These are phyloP conservation scores for Lobophora halterata DNA, from an alignment of 2,888 invertebrate genomes.

Conservation along the genomic window DNA sequence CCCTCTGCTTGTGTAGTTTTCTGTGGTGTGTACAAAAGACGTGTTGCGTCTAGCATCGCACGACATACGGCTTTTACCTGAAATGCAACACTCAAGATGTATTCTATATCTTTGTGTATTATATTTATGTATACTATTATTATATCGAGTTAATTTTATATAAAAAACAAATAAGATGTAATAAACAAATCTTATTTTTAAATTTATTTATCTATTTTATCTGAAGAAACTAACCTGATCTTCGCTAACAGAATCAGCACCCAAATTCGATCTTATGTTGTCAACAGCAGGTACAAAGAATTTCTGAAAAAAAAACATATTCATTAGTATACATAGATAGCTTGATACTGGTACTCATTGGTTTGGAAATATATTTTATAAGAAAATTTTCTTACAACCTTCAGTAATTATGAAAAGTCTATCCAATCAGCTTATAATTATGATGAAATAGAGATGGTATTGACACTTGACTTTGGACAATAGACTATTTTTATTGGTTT, in stretches of 20 bases:
- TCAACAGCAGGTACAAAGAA: constrained; percentile 90
- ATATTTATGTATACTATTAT: too few species aligned
- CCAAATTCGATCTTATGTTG: constrained; percentile 88
- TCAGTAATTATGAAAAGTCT: too few species aligned
- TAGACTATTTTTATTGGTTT: neutral
- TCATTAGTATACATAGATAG: neutral
- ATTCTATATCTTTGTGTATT: too few species aligned
- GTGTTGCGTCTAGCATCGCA: constrained; percentile 90
- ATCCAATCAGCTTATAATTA: too few species aligned
- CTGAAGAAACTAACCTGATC: constrained; percentile 81
- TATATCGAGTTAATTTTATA: too few species aligned
- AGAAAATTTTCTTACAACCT: too few species aligned
- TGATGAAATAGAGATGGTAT: neutral
- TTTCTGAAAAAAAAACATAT: constrained; percentile 78
- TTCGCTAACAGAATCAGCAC: constrained; percentile 87
- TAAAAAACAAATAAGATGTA: too few species aligned
- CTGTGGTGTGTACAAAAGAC: constrained; percentile 83
- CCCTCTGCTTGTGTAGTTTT: constrained; percentile 73
- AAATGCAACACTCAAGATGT: too few species aligned
- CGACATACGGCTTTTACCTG: constrained; percentile 85
- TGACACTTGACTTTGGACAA: neutral
- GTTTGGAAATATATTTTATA: too few species aligned
- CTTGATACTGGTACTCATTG: too few species aligned
- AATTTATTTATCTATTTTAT: too few species aligned
- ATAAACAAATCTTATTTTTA: too few species aligned